phyloP scores from a whole-genome alignment of 2,888 invertebrate species.

The Blera fallax region DNA sequence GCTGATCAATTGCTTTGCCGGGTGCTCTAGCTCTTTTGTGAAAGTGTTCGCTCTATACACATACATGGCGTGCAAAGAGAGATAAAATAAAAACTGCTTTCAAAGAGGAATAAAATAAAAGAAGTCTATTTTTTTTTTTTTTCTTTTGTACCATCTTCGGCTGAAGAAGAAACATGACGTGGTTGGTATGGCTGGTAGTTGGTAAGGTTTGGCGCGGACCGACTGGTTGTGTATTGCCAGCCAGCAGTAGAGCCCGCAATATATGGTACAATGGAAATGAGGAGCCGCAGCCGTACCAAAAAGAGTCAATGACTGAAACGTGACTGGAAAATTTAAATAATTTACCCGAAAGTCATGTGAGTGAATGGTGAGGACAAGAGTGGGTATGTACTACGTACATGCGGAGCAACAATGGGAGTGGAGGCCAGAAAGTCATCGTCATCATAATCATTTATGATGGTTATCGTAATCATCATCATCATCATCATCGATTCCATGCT shows the following conservation, averaged over 20 bases:
- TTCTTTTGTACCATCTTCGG: slow-evolving; percentile 23
- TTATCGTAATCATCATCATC: slow-evolving; percentile 53
- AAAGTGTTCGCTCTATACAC: slow-evolving; percentile 28
- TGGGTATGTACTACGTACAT: background rate
- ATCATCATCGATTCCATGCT: slow-evolving; percentile 39
- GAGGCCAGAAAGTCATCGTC: slow-evolving; percentile 24
- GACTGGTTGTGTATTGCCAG: slow-evolving; percentile 20
- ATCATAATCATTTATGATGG: slow-evolving; percentile 25
- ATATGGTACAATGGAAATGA: slow-evolving; percentile 64
- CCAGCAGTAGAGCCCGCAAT: slow-evolving; percentile 22
- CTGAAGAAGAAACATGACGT: slow-evolving; percentile 36
- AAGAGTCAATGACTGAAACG: slow-evolving; percentile 72
- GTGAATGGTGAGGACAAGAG: slow-evolving; percentile 32
- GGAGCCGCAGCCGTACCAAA: slow-evolving; percentile 62
- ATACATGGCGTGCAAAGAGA: slow-evolving; percentile 1
- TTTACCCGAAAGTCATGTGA: slow-evolving; percentile 61
- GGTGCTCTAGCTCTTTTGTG: slow-evolving; percentile 30
- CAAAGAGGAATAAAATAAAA: slow-evolving; percentile 16
- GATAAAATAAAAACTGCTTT: slow-evolving; percentile 31
- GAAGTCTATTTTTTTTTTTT: slow-evolving; percentile 23
- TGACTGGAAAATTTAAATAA: slow-evolving; percentile 72
- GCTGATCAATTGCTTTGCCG: slow-evolving; percentile 62
- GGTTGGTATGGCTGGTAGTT: slow-evolving; percentile 28
- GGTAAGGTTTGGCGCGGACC: slow-evolving; percentile 43
- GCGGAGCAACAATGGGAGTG: slow-evolving; percentile 4